Percentiles rank a stretch among this genome's conserved stretches.
Evolutionary conservation across 1,140 invertebrate species (phyloP).

Genomic region (Harpegnathos saltator): DNA sequence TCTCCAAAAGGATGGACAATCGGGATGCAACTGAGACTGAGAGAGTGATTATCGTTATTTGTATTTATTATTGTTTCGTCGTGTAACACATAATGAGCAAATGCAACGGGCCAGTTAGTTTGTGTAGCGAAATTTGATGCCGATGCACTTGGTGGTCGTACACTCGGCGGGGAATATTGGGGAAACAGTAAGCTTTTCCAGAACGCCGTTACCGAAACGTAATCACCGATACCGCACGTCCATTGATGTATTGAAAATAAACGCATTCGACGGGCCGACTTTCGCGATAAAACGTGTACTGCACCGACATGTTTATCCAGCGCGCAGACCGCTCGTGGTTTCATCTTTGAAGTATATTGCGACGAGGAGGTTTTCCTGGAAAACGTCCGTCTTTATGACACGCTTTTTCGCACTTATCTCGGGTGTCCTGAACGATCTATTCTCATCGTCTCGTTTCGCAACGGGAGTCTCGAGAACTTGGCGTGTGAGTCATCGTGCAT

Average conservation of each 20-base stretch:
- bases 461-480: conserved; percentile 6
- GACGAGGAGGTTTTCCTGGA: conserved; percentile 54
- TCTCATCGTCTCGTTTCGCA: conserved; percentile 50
- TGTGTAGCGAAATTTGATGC: background rate
- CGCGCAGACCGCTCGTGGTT: conserved; percentile 24
- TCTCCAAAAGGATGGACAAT: too few species aligned
- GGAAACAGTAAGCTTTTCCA: conserved; percentile 52
- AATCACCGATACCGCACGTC: conserved; percentile 41
- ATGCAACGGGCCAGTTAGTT: background rate
- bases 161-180: conserved; percentile 14
- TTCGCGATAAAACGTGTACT: conserved; percentile 56
- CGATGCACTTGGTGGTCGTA: conserved; percentile 1
- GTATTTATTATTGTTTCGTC: too few species aligned
- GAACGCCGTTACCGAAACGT: conserved; percentile 50
- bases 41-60: too few species aligned
- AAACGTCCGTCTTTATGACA: conserved; percentile 50
- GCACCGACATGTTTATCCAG: conserved; percentile 53
- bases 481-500: conserved; percentile 11
- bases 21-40: too few species aligned
- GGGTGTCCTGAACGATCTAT: conserved; percentile 28
- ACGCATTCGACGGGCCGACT: conserved; percentile 40
- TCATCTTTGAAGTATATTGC: conserved; percentile 61
- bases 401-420: conserved; percentile 58
- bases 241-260: conserved; percentile 57
- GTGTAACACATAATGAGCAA: background rate